Base-by-base conservation (phyloP, 2,888 invertebrate genomes). In the Biston betularia region DNA sequence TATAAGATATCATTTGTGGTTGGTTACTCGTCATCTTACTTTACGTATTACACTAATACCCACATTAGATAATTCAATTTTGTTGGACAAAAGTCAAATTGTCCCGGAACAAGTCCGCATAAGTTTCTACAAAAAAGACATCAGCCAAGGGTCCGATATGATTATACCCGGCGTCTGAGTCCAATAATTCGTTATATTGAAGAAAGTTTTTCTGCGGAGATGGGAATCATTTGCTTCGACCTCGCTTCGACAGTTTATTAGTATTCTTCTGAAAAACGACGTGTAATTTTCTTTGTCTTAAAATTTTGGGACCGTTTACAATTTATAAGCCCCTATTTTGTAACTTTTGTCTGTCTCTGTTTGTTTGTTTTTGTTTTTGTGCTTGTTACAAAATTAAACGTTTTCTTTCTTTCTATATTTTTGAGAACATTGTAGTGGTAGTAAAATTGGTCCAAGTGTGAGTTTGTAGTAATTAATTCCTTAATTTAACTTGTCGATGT, bases 101-200 rank as follows among this genome's bases (percentile, higher is more conserved):
- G 73, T 73, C 65, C 63, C 56, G 56, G 56, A 65, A 68, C 70
- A 75, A 63, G 66, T 69, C 65, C 55, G 69, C 67, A 63, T 57
- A 70, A 74, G 65, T 73, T 75, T 79, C 71, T 67, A 76, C 76
- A 76, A 82, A 85, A 86, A 83, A 82, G 83, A 87, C 85, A 89
- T 89, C 85, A 86, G 70, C 74, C 78, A 75, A 81, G 84, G 81
- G 84, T 87, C 83, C 84, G 84, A 87, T 85, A 85, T 82, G 81
- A 84, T 83, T 82, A 84, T 84, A 79, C 69, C 79, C 83, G 84
- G 80, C 84, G 84, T 85, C 86, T 83, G 77, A 80, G 86, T 89
- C 89, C 88, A 91, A 91, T 91, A 90, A 91, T 90, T 90, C 89
- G 88, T 89, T 88, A 89, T 88, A 88, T 89, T 88, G 87, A 89